These are phyloP conservation scores for Xylophagus ater DNA, from an alignment of 2,888 invertebrate genomes.

Conservation along the genomic window DNA sequence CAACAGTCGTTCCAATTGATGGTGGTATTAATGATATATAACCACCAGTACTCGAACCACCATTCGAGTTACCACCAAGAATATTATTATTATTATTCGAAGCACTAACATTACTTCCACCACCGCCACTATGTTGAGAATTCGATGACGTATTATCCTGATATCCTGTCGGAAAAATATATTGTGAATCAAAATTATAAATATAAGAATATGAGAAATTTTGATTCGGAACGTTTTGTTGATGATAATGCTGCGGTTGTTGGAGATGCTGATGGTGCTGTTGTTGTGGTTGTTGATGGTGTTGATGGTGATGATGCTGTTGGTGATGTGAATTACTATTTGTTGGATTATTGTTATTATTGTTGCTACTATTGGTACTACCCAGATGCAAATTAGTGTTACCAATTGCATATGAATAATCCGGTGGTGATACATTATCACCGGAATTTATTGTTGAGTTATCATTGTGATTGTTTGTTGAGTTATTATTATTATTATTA, in stretches of 20 bases:
- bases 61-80: constrained; percentile 34
- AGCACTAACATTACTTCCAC: constrained; percentile 41
- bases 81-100: constrained; percentile 40
- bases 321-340: constrained; percentile 25
- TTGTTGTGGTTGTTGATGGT: constrained; percentile 29
- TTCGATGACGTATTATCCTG: constrained; percentile 40
- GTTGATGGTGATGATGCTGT: constrained; percentile 24
- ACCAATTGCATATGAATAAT: constrained; percentile 40
- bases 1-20: constrained; percentile 28
- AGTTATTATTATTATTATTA: constrained; percentile 16
- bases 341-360: constrained; percentile 24
- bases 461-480: constrained; percentile 19
- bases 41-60: constrained; percentile 49
- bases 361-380: constrained; percentile 22
- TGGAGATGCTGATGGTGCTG: constrained; percentile 21
- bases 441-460: constrained; percentile 19
- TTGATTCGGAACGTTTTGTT: constrained; percentile 33
- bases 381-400: constrained; percentile 32
- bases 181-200: constrained; percentile 46
- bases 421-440: constrained; percentile 34
- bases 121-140: constrained; percentile 37
- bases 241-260: constrained; percentile 28
- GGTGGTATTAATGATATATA: constrained; percentile 58
- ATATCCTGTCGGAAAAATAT: constrained; percentile 41
- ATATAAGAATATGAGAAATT: constrained; percentile 40